Evolutionary conservation across 2,888 invertebrate genomes (phyloP).

Genomic region (Eilema caniola): DNA sequence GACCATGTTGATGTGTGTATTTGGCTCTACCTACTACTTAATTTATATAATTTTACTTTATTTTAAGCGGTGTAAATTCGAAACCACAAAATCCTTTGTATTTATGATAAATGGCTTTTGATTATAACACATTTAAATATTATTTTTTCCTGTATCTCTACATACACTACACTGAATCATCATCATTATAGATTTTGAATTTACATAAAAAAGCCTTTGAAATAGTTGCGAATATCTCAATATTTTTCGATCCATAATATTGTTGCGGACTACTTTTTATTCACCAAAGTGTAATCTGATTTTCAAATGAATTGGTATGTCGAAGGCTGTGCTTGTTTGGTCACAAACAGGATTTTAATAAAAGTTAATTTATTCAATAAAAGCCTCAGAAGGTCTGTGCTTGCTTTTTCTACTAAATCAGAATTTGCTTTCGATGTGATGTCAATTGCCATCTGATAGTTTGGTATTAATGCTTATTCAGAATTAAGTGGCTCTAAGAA

Average conservation of each 20-base stretch:
- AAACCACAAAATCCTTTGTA: neutral
- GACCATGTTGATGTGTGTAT: too few relatives aligned
- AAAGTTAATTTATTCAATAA: conserved; percentile 84
- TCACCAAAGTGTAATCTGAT: conserved; percentile 67
- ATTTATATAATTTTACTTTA: too few relatives aligned
- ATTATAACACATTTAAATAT: neutral
- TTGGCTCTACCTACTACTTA: too few relatives aligned
- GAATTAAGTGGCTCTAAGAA: neutral
- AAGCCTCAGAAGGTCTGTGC: conserved; percentile 66
- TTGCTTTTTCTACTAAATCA: conserved; percentile 55
- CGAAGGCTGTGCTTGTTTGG: conserved; percentile 56
- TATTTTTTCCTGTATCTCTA: neutral
- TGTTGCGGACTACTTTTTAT: conserved; percentile 58
- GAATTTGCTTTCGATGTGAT: conserved; percentile 61
- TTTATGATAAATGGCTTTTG: neutral
- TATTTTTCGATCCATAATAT: conserved; percentile 39
- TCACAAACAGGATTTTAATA: conserved; percentile 81
- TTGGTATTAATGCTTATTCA: neutral
- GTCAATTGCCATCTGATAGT: conserved; percentile 51
- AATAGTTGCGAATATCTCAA: conserved; percentile 25
- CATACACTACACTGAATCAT: conserved; percentile 3
- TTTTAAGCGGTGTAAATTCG: neutral
- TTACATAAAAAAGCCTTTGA: conserved; percentile 25
- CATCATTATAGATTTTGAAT: conserved; percentile 16
- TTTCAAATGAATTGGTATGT: conserved; percentile 70